These are phyloP conservation scores for Sycophila sp. DNA, from an alignment of 1,140 invertebrate genomes.

Conservation along the genomic window DNA sequence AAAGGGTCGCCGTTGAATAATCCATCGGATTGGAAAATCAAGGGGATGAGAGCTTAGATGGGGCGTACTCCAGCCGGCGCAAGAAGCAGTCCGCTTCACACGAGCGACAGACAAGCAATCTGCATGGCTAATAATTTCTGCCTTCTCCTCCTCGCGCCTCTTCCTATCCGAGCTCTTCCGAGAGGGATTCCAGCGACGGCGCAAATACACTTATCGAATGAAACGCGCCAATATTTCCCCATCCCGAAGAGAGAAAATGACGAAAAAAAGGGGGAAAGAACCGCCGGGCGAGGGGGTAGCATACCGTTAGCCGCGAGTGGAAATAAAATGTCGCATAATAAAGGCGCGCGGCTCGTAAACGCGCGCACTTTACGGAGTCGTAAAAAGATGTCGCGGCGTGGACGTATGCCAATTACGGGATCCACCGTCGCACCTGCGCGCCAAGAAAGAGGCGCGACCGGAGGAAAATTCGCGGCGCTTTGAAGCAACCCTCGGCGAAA, in stretches of 20 bases:
- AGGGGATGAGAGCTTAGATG: no score
- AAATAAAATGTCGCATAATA: slow-evolving; percentile 6
- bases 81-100: slow-evolving; percentile 41
- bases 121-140: slow-evolving; percentile 51
- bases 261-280: background rate
- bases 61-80: no score
- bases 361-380: background rate
- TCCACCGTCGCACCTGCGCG: background rate
- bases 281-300: background rate
- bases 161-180: no score
- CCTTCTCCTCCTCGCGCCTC: background rate
- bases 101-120: slow-evolving; percentile 51
- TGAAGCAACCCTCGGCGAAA: no score
- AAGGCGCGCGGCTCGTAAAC: background rate
- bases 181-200: no score
- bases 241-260: no score
- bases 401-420: background rate
- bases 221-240: no score
- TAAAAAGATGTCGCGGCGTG: background rate
- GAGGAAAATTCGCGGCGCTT: background rate
- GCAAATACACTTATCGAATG: no score
- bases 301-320: slow-evolving; percentile 2
- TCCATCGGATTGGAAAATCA: slow-evolving; percentile 43
- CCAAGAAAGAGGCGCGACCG: background rate
- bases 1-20: slow-evolving; percentile 48